Evolutionary conservation across 2,113 vertebrate genomes (phyloP).

Genomic region (Herpetotheres cachinnans): DNA sequence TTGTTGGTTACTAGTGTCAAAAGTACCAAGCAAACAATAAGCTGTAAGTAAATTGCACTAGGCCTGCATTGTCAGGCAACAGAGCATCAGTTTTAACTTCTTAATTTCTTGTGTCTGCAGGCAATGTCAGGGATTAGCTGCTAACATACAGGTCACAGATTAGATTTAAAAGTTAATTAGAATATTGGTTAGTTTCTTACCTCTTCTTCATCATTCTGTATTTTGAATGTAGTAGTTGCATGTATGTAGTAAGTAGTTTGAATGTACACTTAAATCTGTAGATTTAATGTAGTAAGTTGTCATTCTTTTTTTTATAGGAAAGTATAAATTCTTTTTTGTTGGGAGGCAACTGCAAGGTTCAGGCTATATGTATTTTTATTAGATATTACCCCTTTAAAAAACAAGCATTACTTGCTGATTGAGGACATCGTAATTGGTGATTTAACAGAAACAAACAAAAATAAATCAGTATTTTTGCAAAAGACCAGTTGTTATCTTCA

Average conservation of each 20-base stretch:
- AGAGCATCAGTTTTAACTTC: not conserved
- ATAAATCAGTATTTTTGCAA: not conserved
- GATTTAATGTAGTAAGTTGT: not conserved
- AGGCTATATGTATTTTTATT: not conserved
- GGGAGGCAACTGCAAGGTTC: not conserved
- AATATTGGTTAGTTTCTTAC: not conserved
- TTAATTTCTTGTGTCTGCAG: not conserved
- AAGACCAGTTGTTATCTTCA: not conserved
- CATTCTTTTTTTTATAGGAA: not conserved
- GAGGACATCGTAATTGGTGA: not conserved
- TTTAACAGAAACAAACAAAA: not conserved
- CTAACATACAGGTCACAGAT: not conserved
- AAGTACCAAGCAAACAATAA: not conserved
- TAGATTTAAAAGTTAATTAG: not conserved
- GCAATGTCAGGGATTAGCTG: not conserved
- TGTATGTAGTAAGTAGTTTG: too few relatives aligned
- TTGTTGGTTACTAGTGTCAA: not conserved
- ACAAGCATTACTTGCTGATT: not conserved
- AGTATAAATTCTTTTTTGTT: not conserved
- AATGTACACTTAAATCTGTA: too few relatives aligned
- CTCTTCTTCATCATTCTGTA: not conserved
- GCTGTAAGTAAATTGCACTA: not conserved
- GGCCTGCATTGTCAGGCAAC: not conserved
- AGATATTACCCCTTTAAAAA: not conserved
- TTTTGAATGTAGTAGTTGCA: not conserved